phyloP scores from a whole-genome alignment of 2,113 vertebrate genomes.

The Lasiurus cinereus region DNA sequence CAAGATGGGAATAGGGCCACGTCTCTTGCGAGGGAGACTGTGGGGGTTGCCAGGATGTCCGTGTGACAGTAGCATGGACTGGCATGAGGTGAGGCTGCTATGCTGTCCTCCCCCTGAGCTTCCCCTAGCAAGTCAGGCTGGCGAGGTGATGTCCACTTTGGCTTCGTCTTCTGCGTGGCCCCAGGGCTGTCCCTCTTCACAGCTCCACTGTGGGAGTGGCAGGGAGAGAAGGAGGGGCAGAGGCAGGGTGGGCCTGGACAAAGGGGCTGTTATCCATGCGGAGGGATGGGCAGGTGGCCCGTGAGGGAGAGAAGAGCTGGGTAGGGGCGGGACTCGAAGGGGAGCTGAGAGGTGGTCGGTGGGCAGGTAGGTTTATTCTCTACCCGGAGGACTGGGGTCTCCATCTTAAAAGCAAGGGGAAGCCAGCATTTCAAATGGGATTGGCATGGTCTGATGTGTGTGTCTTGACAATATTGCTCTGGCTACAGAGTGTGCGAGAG shows the following conservation, averaged over 20 bases:
- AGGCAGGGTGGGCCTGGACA: not conserved
- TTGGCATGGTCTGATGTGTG: not conserved
- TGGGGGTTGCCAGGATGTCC: no score
- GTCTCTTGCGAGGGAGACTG: no score
- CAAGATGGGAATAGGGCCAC: not conserved
- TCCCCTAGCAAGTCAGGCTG: rapidly evolving
- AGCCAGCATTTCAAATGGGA: not conserved
- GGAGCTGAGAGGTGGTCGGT: not conserved
- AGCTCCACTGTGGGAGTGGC: not conserved
- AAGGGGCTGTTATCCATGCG: not conserved
- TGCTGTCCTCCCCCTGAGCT: not conserved
- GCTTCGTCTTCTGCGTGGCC: not conserved
- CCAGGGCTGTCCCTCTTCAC: not conserved
- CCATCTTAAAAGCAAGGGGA: not conserved
- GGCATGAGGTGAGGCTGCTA: rapidly evolving
- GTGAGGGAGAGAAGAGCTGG: not conserved
- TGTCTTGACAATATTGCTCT: not conserved
- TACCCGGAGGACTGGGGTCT: not conserved
- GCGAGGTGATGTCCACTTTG: not conserved
- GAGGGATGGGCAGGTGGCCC: not conserved
- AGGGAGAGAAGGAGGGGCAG: not conserved
- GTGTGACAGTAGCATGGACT: rapidly evolving
- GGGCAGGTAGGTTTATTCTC: no score
- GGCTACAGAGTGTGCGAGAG: not conserved
- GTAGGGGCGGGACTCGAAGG: not conserved